phyloP scores from a whole-genome alignment of 2,797 vertebrate genomes.

The Crax fasciolata region DNA sequence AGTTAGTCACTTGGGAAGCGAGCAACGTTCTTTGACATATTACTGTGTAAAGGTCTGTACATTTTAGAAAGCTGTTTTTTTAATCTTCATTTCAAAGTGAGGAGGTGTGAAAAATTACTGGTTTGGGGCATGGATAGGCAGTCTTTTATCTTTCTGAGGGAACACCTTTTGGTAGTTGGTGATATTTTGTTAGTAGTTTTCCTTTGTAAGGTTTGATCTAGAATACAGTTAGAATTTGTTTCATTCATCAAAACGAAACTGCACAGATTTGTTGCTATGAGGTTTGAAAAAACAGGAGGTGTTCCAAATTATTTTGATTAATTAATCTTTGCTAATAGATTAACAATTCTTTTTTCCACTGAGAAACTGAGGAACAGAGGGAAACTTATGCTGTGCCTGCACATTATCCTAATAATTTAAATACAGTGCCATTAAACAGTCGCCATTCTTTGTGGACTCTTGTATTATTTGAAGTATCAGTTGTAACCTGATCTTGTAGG shows the following conservation, averaged over 20 bases:
- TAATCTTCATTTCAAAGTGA: background rate
- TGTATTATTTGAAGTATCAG: background rate
- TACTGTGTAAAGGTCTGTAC: background rate
- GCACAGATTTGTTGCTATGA: background rate
- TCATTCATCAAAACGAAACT: background rate
- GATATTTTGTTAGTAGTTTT: background rate
- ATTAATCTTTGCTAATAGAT: background rate
- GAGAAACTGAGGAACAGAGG: background rate
- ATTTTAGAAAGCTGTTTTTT: background rate
- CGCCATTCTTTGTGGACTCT: background rate
- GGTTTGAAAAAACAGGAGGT: background rate
- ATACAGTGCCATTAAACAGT: background rate
- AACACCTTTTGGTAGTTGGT: background rate
- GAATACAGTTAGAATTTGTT: background rate
- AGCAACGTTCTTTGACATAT: background rate
- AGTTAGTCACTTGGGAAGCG: conserved; percentile 36
- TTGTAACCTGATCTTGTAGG: background rate
- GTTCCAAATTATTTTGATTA: background rate
- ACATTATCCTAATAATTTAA: background rate
- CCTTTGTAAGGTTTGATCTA: background rate
- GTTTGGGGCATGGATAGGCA: background rate
- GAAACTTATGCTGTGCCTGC: background rate
- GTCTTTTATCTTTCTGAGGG: background rate
- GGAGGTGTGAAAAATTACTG: background rate
- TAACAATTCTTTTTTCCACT: background rate